Evolutionary conservation across 1,140 invertebrate genomes (phyloP).

Genomic region (Philopotamus ludificatus): DNA sequence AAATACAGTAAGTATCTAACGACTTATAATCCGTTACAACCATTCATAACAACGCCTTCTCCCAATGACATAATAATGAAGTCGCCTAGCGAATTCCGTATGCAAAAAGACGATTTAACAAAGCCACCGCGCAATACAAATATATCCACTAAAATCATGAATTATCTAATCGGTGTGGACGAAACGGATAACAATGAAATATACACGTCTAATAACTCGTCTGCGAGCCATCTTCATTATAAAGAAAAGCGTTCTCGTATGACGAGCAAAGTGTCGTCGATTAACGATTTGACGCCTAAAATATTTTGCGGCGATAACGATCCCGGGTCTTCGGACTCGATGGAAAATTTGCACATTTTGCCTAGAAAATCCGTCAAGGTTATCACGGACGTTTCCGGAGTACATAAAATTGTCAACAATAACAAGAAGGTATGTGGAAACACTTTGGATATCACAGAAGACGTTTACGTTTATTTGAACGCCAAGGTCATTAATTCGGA

Average conservation of each 20-base stretch:
- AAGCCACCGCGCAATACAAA: constrained; percentile 51
- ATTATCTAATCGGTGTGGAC: constrained; percentile 43
- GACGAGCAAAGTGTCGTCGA: constrained; percentile 39
- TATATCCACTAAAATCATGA: constrained; percentile 48
- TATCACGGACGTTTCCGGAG: constrained; percentile 51
- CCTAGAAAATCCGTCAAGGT: constrained; percentile 59
- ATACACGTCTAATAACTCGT: constrained; percentile 27
- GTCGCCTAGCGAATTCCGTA: constrained; percentile 52
- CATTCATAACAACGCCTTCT: constrained; percentile 52
- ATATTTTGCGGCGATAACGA: constrained; percentile 44
- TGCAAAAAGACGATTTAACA: constrained; percentile 41
- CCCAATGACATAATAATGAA: constrained; percentile 58
- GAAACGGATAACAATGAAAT: constrained; percentile 37
- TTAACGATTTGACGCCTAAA: constrained; percentile 29
- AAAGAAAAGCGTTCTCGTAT: constrained; percentile 33
- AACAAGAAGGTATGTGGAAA: constrained; percentile 41
- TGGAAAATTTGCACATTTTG: constrained; percentile 45
- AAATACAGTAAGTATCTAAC: constrained; percentile 52
- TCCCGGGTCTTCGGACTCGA: constrained; percentile 45
- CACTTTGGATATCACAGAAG: constrained; percentile 41
- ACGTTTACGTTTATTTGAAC: constrained; percentile 45
- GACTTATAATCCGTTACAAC: constrained; percentile 39
- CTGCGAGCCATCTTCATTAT: constrained; percentile 21
- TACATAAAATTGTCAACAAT: constrained; percentile 44
- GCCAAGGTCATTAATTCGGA: constrained; percentile 43